A percentile compares a stretch with the other conserved stretches of the same genome.
Evolutionary conservation across 2,888 invertebrate species (phyloP).

Genomic region (Lagria hirta): DNA sequence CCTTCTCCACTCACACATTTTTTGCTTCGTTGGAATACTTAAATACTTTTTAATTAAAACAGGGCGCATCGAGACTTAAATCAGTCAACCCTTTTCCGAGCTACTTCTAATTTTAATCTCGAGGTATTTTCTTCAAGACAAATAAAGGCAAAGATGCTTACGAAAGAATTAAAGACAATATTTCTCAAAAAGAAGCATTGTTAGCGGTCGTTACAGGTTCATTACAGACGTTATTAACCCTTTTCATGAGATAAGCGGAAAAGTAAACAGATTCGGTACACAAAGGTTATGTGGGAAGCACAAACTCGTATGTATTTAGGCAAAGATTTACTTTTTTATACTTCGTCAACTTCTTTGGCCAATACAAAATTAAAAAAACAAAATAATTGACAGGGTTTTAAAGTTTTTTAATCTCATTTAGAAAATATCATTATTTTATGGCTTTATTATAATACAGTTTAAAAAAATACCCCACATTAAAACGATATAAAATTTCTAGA

Average conservation of each 20-base stretch:
- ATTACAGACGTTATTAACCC: conserved; percentile 27
- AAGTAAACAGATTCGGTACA: conserved; percentile 16
- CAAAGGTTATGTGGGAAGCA: too few species aligned
- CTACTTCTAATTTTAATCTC: conserved; percentile 47
- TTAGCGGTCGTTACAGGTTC: conserved; percentile 20
- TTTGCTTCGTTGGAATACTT: conserved; percentile 40
- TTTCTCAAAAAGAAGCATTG: conserved; percentile 16
- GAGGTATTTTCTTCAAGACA: conserved; percentile 42
- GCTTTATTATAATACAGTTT: too few species aligned
- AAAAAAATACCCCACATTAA: too few species aligned
- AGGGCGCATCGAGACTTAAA: conserved; percentile 42
- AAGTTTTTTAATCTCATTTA: too few species aligned
- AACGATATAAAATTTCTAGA: too few species aligned
- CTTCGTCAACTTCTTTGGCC: too few species aligned
- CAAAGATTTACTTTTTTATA: too few species aligned
- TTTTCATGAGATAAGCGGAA: conserved; percentile 14
- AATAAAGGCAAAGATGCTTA: conserved; percentile 44
- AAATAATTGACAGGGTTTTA: too few species aligned
- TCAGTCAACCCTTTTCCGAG: conserved; percentile 40
- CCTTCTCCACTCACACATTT: conserved; percentile 32
- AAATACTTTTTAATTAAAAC: conserved; percentile 48
- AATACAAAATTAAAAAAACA: too few species aligned
- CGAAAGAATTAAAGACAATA: conserved; percentile 39
- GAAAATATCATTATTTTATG: too few species aligned
- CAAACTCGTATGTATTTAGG: too few species aligned